Base-by-base conservation (phyloP, 2,113 vertebrate genomes). In the Nothobranchius furzeri region DNA sequence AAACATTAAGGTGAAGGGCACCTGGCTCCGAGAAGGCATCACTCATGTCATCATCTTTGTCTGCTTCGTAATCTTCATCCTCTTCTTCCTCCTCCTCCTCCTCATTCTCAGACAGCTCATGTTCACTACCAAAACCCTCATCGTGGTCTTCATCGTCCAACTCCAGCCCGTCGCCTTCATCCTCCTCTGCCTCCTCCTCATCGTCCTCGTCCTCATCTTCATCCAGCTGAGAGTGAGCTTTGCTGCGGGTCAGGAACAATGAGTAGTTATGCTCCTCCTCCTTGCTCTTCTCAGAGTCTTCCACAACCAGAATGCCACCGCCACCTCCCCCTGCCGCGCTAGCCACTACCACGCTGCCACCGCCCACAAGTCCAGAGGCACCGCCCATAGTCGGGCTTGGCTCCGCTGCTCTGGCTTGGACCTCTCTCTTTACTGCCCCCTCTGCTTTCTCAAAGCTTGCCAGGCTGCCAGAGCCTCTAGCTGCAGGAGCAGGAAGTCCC, bases 221-320 rank as follows among this genome's bases (percentile, higher is more conserved):
- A 9, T 86, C 82, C n/a, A 81, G 62, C 70, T 76, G 79, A 45
- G 68, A 56, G 20, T 65, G 75, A 24, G 70, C 36, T 65, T 92
- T 93, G 63, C 83, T 84, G 64, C 95, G 95, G 13, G 95, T 95
- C 70, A 98, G 92, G 82, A 98, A 98, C 45, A 98, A 94, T 6
- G 97, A 99, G 30, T 99, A 99, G 88, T 99, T 99, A 94, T 99
- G 98, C 86, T 99, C 98, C 87, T 99, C 97, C 89, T 99, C 98
- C 59, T 98, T 98, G 83, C 94, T 96, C 85, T 98, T 97, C 90
- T 98, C 96, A 0, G 92, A 90, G 54, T 93, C 94, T 4, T 94
- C 93, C 2, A 67, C 76, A 0, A 75, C 65, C 13, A 82, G 71
- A 4, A 69, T 53, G 15, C 48, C 17, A 2, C 46, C 14, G 46